Evolutionary conservation across 2,797 vertebrate species (phyloP).

Genomic region (Epinephelus awoara): DNA sequence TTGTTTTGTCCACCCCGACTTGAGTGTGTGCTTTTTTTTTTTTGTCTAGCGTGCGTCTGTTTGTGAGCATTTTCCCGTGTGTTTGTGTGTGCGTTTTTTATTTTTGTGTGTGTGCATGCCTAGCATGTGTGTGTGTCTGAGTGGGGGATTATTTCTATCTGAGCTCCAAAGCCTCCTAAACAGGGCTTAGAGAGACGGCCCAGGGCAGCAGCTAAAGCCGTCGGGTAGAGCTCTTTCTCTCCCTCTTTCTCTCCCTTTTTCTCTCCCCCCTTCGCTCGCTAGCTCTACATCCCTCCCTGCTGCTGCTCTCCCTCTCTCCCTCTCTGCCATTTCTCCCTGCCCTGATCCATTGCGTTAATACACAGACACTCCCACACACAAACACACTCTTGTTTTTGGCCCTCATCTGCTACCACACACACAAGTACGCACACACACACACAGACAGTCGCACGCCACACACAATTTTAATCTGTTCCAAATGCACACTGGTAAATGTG

Average conservation of each 20-base stretch:
- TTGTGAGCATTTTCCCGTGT: slow-evolving; percentile 16
- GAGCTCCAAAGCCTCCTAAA: slow-evolving; percentile 86
- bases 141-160: slow-evolving; percentile 86
- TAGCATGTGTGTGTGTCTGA: slow-evolving; percentile 75
- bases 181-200: slow-evolving; percentile 85
- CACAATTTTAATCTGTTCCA: slow-evolving; percentile 85
- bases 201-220: slow-evolving; percentile 85
- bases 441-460: slow-evolving; percentile 75
- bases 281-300: slow-evolving; percentile 4
- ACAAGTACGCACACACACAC: slow-evolving; percentile 35
- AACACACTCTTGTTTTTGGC: slow-evolving; percentile 77
- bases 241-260: slow-evolving; percentile 24
- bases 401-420: slow-evolving; percentile 68
- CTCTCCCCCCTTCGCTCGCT: slow-evolving; percentile 10
- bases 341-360: slow-evolving; percentile 80
- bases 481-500: slow-evolving; percentile 85
- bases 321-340: slow-evolving; percentile 66
- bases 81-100: slow-evolving; percentile 24
- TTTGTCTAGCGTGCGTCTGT: slow-evolving; percentile 26
- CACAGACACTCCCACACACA: slow-evolving; percentile 77
- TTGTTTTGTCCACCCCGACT: slow-evolving; percentile 65
- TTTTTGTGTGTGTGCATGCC: slow-evolving; percentile 42
- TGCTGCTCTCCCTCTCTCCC: slow-evolving; percentile 29
- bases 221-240: slow-evolving; percentile 70
- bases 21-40: slow-evolving; percentile 31